A percentile compares a stretch with the other conserved stretches of the same genome.
phyloP scores from a whole-genome alignment of 2,113 vertebrate species.

The Formicarius rufipectus region DNA sequence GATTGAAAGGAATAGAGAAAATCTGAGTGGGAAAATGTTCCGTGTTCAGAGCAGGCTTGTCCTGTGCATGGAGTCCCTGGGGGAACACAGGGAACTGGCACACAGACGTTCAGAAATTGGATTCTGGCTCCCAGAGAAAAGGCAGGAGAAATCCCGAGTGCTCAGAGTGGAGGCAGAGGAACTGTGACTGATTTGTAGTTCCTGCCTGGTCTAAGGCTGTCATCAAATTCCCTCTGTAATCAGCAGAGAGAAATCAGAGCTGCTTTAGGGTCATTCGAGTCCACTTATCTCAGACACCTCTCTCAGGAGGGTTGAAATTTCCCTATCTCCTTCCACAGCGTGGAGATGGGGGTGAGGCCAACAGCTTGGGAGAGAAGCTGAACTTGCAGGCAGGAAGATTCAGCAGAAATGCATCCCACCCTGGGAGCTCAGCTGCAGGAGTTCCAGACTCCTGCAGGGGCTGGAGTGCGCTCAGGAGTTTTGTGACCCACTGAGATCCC shows the following conservation, averaged over 20 bases:
- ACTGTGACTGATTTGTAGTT: neutral
- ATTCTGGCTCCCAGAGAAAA: neutral
- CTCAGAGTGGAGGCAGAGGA: neutral
- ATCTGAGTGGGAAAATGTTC: neutral
- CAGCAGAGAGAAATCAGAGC: conserved; percentile 40
- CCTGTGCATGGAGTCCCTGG: neutral
- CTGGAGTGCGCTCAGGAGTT: neutral
- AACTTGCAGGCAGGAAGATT: neutral
- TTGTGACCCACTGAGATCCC: neutral
- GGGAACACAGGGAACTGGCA: neutral
- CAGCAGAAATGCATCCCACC: neutral
- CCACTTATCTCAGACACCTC: conserved; percentile 53
- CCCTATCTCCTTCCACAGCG: conserved; percentile 16
- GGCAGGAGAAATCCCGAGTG: neutral
- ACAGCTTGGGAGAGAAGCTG: neutral
- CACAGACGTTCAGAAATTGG: neutral
- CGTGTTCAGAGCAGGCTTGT: neutral
- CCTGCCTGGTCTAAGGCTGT: neutral
- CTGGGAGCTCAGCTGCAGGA: neutral
- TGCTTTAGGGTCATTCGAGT: conserved; percentile 10
- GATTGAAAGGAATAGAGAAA: neutral
- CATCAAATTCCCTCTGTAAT: conserved; percentile 33
- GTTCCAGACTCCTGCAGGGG: neutral
- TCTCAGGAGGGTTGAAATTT: conserved; percentile 24
- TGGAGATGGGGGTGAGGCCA: conserved; percentile 35